Conservation (phyloP, 2,888 invertebrate species). For the Rhagonycha fulva region DNA sequence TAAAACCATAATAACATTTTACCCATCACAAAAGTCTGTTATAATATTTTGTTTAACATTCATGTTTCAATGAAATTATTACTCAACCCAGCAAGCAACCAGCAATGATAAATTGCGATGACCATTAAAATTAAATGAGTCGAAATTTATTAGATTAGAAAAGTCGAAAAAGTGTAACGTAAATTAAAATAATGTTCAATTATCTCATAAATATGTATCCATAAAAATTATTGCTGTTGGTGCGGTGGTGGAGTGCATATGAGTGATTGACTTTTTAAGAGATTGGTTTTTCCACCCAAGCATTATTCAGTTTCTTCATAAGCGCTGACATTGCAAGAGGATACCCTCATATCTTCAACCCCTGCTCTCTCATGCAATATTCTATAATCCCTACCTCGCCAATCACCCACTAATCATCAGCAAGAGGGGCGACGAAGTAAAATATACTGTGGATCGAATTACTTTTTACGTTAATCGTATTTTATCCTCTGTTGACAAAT, state of each 20-base stretch:
- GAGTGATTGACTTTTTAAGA: conserved; percentile 51
- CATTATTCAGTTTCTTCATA: conserved; percentile 49
- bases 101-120: neutral
- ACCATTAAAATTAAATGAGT: neutral
- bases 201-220: conserved; percentile 35
- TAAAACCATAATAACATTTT: neutral
- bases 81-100: neutral
- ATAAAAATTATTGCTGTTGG: conserved; percentile 22
- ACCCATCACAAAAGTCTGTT: neutral
- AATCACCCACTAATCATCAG: conserved; percentile 45
- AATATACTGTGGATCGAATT: conserved; percentile 43
- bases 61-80: neutral
- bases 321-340: conserved; percentile 46
- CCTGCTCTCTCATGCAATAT: conserved; percentile 25
- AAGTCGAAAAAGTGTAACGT: conserved; percentile 7
- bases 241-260: conserved; percentile 36
- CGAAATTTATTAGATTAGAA: neutral
- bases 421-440: conserved; percentile 40
- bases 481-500: conserved; percentile 39
- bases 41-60: neutral
- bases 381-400: conserved; percentile 25
- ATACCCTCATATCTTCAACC: conserved; percentile 32
- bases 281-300: conserved; percentile 48
- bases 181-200: conserved; percentile 21
- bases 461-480: conserved; percentile 46